Evolutionary conservation across 2,797 vertebrate genomes (phyloP).

Genomic region (Chloroceryle amazona): DNA sequence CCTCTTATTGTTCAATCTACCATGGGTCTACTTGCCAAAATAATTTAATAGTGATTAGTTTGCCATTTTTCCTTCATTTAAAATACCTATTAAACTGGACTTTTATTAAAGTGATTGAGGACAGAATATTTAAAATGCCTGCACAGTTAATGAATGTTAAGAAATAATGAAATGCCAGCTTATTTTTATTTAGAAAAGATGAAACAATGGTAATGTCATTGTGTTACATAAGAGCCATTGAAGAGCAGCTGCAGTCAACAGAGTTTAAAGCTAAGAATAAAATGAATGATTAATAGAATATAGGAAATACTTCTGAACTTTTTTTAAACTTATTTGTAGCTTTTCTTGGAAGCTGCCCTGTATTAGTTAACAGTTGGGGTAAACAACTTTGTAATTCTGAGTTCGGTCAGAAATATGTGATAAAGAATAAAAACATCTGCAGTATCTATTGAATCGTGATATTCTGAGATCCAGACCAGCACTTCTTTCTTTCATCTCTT

Average conservation of each 20-base stretch:
- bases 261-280: conserved; percentile 1
- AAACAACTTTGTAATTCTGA: neutral
- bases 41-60: neutral
- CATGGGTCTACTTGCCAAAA: neutral
- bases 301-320: neutral
- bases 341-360: neutral
- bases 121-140: neutral
- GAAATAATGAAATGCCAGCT: neutral
- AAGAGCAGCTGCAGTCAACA: neutral
- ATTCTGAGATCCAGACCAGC: neutral
- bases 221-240: neutral
- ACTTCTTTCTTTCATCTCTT: neutral
- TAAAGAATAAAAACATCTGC: neutral
- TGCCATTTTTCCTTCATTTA: neutral
- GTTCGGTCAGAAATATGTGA: neutral
- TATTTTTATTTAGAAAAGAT: neutral
- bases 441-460: neutral
- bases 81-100: neutral
- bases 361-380: neutral
- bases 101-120: neutral
- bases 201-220: neutral
- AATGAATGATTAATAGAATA: neutral
- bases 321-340: neutral
- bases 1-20: neutral
- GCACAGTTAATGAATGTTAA: neutral